phyloP scores from a whole-genome alignment of 2,113 vertebrate genomes.

The Hiodon tergisus region DNA sequence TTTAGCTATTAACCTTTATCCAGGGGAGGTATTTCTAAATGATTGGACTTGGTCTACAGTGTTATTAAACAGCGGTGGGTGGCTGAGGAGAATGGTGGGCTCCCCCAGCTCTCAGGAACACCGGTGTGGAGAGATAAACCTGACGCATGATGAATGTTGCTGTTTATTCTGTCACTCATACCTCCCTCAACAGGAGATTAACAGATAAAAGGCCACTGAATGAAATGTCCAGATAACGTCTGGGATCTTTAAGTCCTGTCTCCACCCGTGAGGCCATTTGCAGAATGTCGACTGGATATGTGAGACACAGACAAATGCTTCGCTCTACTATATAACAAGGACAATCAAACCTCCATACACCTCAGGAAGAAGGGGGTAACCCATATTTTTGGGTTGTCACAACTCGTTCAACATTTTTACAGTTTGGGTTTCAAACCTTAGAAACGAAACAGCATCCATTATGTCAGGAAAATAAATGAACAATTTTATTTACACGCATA shows the following conservation, averaged over 20 bases:
- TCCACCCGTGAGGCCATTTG: background rate
- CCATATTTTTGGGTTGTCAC: too few relatives aligned
- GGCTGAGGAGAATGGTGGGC: background rate
- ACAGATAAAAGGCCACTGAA: slow-evolving; percentile 7
- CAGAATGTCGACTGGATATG: background rate
- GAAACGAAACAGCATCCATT: too few relatives aligned
- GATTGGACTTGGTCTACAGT: slow-evolving; percentile 3
- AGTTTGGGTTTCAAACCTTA: too few relatives aligned
- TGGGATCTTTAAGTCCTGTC: slow-evolving; percentile 6
- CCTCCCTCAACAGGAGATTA: slow-evolving; percentile 19
- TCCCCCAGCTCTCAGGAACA: background rate
- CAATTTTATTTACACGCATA: too few relatives aligned
- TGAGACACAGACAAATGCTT: background rate
- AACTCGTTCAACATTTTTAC: too few relatives aligned
- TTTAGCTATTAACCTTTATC: slow-evolving; percentile 9
- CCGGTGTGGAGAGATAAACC: slow-evolving; percentile 15
- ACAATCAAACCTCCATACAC: too few relatives aligned
- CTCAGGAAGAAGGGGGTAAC: too few relatives aligned
- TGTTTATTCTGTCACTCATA: slow-evolving; percentile 16
- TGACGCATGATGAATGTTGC: background rate
- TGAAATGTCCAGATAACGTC: slow-evolving; percentile 14
- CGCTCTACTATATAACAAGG: too few relatives aligned
- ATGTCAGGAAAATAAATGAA: too few relatives aligned
- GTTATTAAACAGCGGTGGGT: slow-evolving; percentile 16
- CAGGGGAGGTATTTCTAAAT: slow-evolving; percentile 13